Conservation (phyloP, 2,113 vertebrate genomes). For the Xyrauchen texanus region DNA sequence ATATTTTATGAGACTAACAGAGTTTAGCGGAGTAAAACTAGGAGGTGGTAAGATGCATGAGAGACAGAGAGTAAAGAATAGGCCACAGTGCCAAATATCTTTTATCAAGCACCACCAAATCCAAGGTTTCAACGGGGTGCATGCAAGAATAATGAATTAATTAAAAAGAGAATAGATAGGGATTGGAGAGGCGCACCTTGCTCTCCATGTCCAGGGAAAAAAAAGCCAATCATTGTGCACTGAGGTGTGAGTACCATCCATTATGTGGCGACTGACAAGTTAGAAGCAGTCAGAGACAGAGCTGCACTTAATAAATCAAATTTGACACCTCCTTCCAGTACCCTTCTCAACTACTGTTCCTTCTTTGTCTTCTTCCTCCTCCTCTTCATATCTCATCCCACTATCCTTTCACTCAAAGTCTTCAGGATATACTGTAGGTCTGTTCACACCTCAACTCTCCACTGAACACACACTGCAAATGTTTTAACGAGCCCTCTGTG, state of each 20-base stretch:
- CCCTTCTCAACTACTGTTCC: constrained; percentile 83
- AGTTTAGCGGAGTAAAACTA: constrained; percentile 56
- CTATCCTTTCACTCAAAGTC: constrained; percentile 20
- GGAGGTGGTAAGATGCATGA: constrained; percentile 55
- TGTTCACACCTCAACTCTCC: neutral
- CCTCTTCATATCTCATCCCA: constrained; percentile 45
- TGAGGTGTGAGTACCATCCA: constrained; percentile 84
- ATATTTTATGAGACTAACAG: constrained; percentile 58
- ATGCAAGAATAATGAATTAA: constrained; percentile 78
- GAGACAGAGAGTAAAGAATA: neutral
- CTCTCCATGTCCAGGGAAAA: constrained; percentile 34
- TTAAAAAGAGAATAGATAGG: constrained; percentile 76
- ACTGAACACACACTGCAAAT: neutral
- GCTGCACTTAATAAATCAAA: constrained; percentile 96
- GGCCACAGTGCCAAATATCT: constrained; percentile 4
- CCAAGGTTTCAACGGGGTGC: constrained; percentile 40
- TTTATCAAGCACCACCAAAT: constrained; percentile 28
- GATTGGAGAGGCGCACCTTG: constrained; percentile 33
- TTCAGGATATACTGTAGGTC: constrained; percentile 7
- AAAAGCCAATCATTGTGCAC: constrained; percentile 76
- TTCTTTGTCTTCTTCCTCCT: constrained; percentile 62
- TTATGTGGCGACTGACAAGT: constrained; percentile 86
- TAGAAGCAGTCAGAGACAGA: constrained; percentile 80
- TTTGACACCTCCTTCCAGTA: constrained; percentile 85
- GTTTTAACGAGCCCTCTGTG: neutral